Evolutionary conservation across 2,113 vertebrate species (phyloP).

Genomic region (Corythoichthys haematopterus): DNA sequence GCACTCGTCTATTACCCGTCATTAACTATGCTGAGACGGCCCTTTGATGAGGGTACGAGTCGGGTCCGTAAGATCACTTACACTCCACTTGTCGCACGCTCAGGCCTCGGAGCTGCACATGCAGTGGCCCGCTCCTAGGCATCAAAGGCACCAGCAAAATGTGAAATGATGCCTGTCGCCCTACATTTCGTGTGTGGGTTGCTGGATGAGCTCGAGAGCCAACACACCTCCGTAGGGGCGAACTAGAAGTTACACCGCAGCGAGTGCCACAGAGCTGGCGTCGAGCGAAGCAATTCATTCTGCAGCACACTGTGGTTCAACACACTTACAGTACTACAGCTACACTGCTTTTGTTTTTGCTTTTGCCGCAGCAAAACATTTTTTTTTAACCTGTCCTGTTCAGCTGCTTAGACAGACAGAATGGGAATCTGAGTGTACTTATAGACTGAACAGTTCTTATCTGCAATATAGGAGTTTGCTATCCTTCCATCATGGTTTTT

Average conservation of each 20-base stretch:
- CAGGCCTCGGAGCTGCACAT: constrained; percentile 35
- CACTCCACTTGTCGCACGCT: constrained; percentile 45
- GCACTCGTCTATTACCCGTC: constrained; percentile 10
- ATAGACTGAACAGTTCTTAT: no score
- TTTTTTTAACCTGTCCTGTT: no score
- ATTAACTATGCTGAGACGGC: constrained; percentile 21
- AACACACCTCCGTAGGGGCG: constrained; percentile 10
- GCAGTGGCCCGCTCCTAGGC: constrained; percentile 29
- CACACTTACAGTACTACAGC: no score
- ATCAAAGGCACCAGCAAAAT: constrained; percentile 44
- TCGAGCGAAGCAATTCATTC: constrained; percentile 9
- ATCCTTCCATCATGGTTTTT: no score
- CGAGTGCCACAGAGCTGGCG: background rate
- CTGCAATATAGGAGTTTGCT: no score
- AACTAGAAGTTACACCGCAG: background rate
- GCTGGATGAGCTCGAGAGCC: constrained; percentile 9
- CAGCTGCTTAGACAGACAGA: no score
- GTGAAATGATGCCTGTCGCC: constrained; percentile 60
- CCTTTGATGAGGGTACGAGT: constrained; percentile 27
- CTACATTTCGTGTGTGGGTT: constrained; percentile 33
- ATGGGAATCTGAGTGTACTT: no score
- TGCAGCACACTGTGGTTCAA: background rate
- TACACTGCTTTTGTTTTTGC: no score
- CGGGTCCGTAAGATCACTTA: constrained; percentile 43
- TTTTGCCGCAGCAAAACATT: no score